A percentile compares a stretch with the other conserved stretches of the same genome.
These are phyloP conservation scores for Panurus biarmicus DNA, from an alignment of 2,113 vertebrate genomes.

Conservation along the genomic window DNA sequence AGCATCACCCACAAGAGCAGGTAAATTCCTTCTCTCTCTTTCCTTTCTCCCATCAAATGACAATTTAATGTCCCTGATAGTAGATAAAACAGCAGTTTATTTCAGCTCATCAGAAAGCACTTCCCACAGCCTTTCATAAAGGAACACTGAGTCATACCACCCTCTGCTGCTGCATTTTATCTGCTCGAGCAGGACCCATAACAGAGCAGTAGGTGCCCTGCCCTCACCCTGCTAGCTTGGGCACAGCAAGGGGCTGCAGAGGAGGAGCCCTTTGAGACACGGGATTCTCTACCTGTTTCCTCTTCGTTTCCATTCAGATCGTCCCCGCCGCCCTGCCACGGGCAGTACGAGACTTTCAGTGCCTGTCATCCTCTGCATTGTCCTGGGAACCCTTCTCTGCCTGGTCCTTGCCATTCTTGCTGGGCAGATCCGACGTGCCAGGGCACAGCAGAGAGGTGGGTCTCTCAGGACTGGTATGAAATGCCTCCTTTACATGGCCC, in stretches of 20 bases:
- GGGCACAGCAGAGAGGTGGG: not conserved
- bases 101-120: not conserved
- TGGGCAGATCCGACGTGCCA: not conserved
- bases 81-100: not conserved
- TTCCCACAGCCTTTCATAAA: not conserved
- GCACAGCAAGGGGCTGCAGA: not conserved
- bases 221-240: not conserved
- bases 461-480: not conserved
- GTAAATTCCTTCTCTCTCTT: not conserved
- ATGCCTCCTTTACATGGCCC: not conserved
- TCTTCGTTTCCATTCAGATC: not conserved
- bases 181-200: not conserved
- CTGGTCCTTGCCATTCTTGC: constrained; percentile 33
- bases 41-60: not conserved
- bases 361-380: constrained; percentile 26
- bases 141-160: not conserved
- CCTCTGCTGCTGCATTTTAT: not conserved
- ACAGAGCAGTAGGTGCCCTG: not conserved
- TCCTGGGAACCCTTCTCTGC: constrained; percentile 20
- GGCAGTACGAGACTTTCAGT: not conserved
- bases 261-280: not conserved
- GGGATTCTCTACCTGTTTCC: not conserved
- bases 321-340: not conserved
- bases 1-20: not conserved
- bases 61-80: not conserved